Percentiles rank a stretch among this genome's conserved stretches.
phyloP scores from a whole-genome alignment of 2,888 invertebrate species.

The Euclidia mi region DNA sequence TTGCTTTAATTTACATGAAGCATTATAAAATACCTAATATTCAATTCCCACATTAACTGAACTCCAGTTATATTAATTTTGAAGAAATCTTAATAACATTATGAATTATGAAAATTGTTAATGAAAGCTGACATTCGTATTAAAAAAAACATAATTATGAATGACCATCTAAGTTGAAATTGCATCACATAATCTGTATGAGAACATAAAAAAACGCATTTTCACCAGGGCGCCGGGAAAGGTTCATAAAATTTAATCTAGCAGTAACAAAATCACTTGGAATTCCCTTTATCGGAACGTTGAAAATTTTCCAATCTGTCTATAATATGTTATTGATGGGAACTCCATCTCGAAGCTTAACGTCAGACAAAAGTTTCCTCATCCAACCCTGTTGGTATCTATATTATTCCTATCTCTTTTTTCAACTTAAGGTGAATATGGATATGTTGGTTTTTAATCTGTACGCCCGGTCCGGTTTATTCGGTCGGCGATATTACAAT shows the following conservation, averaged over 20 bases:
- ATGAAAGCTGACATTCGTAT: too few species aligned
- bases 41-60: too few species aligned
- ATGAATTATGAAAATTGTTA: too few species aligned
- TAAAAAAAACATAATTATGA: too few species aligned
- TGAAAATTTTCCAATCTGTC: conserved; percentile 14
- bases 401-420: conserved; percentile 45
- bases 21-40: too few species aligned
- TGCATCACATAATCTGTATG: too few species aligned
- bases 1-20: too few species aligned
- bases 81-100: too few species aligned
- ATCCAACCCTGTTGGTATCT: conserved; percentile 36
- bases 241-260: conserved; percentile 9
- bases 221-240: not conserved
- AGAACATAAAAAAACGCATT: too few species aligned
- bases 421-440: conserved; percentile 28
- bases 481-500: too few species aligned
- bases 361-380: conserved; percentile 44
- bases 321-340: conserved; percentile 40
- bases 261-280: not conserved
- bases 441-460: not conserved
- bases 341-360: conserved; percentile 35
- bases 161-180: too few species aligned
- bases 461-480: not conserved
- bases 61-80: too few species aligned
- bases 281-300: conserved; percentile 4